A percentile compares a stretch with the other conserved stretches of the same genome.
These are phyloP conservation scores for Canis aureus DNA, from an alignment of 2,113 vertebrate genomes.

Conservation along the genomic window DNA sequence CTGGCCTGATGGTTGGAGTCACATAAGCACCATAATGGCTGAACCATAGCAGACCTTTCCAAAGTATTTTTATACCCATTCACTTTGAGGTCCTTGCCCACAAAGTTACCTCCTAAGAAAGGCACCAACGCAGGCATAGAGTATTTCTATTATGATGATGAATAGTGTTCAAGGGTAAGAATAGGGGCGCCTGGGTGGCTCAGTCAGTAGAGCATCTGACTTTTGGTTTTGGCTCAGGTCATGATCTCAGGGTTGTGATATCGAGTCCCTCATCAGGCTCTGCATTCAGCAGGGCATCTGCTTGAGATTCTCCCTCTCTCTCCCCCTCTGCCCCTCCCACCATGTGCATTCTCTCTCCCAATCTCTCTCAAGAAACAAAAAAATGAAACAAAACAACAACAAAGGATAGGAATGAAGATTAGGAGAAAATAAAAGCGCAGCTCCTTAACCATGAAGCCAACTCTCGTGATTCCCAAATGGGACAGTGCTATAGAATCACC, in stretches of 20 bases:
- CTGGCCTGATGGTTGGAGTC: background rate
- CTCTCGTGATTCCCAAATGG: background rate
- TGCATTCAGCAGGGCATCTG: background rate
- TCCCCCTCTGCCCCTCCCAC: background rate
- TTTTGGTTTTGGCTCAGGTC: background rate
- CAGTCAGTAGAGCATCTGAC: background rate
- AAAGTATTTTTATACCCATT: background rate
- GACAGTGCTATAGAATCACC: fast-evolving
- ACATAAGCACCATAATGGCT: too few relatives aligned
- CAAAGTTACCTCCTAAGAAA: background rate
- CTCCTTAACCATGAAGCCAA: background rate
- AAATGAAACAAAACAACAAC: background rate
- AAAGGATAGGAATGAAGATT: background rate
- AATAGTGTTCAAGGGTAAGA: background rate
- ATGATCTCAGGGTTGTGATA: background rate
- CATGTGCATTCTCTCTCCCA: background rate
- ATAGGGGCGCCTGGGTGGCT: background rate
- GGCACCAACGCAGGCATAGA: background rate
- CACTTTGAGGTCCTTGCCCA: background rate
- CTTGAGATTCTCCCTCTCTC: background rate
- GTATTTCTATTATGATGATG: background rate
- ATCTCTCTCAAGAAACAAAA: background rate
- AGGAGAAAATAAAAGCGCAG: background rate
- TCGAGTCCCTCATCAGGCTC: background rate
- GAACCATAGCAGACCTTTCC: background rate